Base-by-base conservation (phyloP, 2,797 vertebrate genomes). In the Crocodylus rhombifer region DNA sequence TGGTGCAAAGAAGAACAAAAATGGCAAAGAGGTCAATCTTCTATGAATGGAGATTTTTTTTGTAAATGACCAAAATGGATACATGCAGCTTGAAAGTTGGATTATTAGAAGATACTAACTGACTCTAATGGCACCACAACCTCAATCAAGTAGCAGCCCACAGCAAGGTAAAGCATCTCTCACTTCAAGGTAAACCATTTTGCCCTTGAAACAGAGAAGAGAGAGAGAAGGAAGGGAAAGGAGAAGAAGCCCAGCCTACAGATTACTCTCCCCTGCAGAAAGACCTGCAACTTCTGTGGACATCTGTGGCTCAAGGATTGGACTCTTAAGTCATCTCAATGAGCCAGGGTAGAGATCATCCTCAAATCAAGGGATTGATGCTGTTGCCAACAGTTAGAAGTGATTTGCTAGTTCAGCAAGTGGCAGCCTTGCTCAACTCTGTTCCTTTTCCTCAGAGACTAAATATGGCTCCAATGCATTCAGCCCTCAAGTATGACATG, bases 401-500 rank as follows among this genome's bases (percentile, higher is more conserved):
- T 36, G 42, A 71, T 23, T 71, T 42, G 33, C 30, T 36, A 71
- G 67, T 11, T 36, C 33, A 92, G 23, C 55, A 17, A 93, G 90
- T 80, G 21, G 28, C 61, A 65, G 91, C 60, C 86, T 87, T 88
- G 76, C 82, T 42, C 84, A 77, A 30, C 16, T 26, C 4, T 73
- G 15, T 13, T 84, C 63, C 67, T 90, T 80, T 74, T 87, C 58
- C 78, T 65, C n/a, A 90, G 36, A 71, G 55, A 84, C 3, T 17
- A 87, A 94, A 80, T 25, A 76, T 77, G 71, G 81, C 5, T 36
- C 83, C 18, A 75, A 28, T 51, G 28, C 0, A 1, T 62, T 86
- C 92, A 88, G 83, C 77, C 71, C 79, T 85, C 84, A 83, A 86
- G 6, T 13, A 79, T 82, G 84, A 89, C 92, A 15, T 14, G n/a